Evolutionary conservation across 37 sponge, comb jelly and placozoan species (phyloP).

Genomic region (Mnemiopsis leidyi): DNA sequence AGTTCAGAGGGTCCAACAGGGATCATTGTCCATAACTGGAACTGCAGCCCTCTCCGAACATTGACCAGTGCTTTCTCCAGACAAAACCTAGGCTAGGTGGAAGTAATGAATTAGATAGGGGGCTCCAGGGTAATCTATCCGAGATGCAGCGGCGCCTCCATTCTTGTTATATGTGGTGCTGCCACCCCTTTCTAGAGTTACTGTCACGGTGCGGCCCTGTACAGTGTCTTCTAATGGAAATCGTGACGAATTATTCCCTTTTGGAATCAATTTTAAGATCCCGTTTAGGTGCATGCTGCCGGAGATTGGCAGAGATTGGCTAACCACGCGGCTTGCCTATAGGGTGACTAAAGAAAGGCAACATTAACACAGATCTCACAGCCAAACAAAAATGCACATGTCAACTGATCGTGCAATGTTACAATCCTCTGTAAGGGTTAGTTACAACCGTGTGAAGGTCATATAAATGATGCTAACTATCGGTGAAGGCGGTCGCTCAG

Average conservation of each 20-base stretch:
- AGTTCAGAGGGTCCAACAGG: not conserved
- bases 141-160: not conserved
- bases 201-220: not conserved
- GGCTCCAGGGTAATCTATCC: not conserved
- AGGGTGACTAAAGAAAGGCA: no score
- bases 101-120: not conserved
- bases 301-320: no score
- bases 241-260: not conserved
- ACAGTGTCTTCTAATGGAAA: not conserved
- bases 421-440: not conserved
- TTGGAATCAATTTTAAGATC: not conserved
- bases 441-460: not conserved
- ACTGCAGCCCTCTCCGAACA: not conserved
- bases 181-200: not conserved
- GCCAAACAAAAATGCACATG: no score
- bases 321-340: no score
- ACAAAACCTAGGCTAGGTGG: not conserved
- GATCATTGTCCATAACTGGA: not conserved
- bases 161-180: not conserved
- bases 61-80: not conserved
- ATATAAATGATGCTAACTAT: not conserved
- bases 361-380: no score
- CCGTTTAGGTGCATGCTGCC: no score
- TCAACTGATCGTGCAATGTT: no score
- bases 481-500: not conserved